Conservation (phyloP, 2,797 vertebrate species). For the Clarias pachynema region DNA sequence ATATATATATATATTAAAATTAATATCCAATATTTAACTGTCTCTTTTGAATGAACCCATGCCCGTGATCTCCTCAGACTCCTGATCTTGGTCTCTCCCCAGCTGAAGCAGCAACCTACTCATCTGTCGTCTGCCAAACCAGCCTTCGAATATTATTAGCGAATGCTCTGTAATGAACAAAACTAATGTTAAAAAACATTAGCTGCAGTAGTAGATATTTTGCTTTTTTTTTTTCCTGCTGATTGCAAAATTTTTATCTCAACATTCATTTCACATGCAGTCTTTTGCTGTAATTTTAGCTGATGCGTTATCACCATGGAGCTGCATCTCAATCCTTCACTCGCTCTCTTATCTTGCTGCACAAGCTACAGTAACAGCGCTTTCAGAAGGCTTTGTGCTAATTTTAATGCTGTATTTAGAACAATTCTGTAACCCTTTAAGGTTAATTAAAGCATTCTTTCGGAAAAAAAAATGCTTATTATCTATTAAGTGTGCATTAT, state of each 20-base stretch:
- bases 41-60: too few relatives aligned
- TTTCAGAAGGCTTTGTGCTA: neutral
- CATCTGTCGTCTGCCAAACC: neutral
- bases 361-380: neutral
- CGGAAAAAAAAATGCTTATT: neutral
- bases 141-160: neutral
- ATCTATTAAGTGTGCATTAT: neutral
- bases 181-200: neutral
- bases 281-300: conserved; percentile 1
- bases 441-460: neutral
- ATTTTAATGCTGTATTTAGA: neutral
- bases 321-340: neutral
- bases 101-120: neutral
- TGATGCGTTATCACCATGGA: conserved; percentile 8
- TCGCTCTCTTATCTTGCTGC: neutral
- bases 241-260: conserved; percentile 3
- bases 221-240: neutral
- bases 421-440: neutral
- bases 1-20: too few relatives aligned
- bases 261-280: neutral
- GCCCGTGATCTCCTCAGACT: too few relatives aligned
- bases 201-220: neutral
- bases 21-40: too few relatives aligned
- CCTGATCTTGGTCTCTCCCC: too few relatives aligned
- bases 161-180: neutral